Base-by-base conservation (phyloP, 2,113 vertebrate species). In the Pseudorhombus dupliciocellatus region DNA sequence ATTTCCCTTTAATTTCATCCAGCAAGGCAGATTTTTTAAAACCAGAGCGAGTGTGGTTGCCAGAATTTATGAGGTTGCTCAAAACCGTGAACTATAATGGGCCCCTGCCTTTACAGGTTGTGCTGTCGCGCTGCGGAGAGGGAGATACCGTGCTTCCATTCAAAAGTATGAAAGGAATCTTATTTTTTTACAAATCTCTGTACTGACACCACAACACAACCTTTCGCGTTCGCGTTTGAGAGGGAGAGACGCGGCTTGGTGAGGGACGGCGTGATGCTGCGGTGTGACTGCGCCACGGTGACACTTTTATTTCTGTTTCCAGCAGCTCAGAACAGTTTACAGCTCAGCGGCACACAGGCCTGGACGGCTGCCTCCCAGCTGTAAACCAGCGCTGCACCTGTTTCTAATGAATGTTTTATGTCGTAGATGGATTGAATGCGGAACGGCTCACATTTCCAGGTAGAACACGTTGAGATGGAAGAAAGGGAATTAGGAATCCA, bases 381-480 rank as follows among this genome's bases (percentile, higher is more conserved):
- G 79, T 76, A 75, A 76, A 80, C 52, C 79, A 87, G 79, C 68
- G 70, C 51, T 48, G 34, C 61, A 75, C 75, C 63, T 84, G 59
- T 73, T 78, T 52, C 51, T 58, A 58, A 80, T 60, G 40, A 83
- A 77, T 46, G 56, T 59, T 76, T 75, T 52, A 26, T 75, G 28
- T 65, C 20, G 51, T 18, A 42, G 65, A 55, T n/a, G 52, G 42
- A 60, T 50, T 75, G 72, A 77, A 80, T 80, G 55, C 55, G 68
- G 50, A 81, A 59, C 28, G 28, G 48, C 37, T 75, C 51, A 30
- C 25, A 4, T 51, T 51, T 16, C 53, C 52, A 20, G 7, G 16
- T 44, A 51, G 46, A 54, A 61, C 55, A 62, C 30, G 26, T 64
- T 30, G 54, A 69, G 46, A 73, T 15, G 9, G 34, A 61, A 31